Base-by-base conservation (phyloP, 2,113 vertebrate genomes). In the Noctilio leporinus region DNA sequence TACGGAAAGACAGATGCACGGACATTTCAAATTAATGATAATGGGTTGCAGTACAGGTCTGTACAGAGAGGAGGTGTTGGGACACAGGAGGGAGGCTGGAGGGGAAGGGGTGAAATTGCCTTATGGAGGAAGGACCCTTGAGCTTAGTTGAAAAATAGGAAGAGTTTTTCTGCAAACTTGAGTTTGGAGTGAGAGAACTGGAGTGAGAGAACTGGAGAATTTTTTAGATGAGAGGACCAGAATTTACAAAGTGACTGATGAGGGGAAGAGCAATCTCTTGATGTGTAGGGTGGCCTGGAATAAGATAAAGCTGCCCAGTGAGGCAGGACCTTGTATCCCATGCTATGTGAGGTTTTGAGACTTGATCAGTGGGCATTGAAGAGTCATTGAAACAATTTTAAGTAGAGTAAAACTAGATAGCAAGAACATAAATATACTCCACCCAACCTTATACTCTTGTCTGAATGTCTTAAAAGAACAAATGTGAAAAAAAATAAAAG, bases 391-490 rank as follows among this genome's bases (percentile, higher is more conserved):
- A 86, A 33, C 40, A 77, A 10, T 95, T 96, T 49, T 86, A 55
- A 81, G 75, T 47, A 33, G 84, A 38, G 40, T 82, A 38, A 87
- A 87, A 59, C 12, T 11, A 78, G 40, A 59, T 22, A 81, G 45
- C 19, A 49, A 91, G 45, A 95, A 85, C 7, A 53, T 73, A 86
- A 93, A 65, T 81, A 15, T 47, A 43, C 7, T 51, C 26, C 22
- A 15, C 47, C 10, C 10, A 57, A 33, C 51, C 17, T 87, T 93
- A 84, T 20, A 11, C 70, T 35, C 55, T 90, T 89, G 4, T 88
- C 30, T 83, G 65, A 95, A 57, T 81, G 65, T 80, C 43, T 96
- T 62, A 84, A 80, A 77, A 77, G 51, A 70, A 85, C 65, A 93
- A 75, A 45, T 62, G 4, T 91, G 28, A 14, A 11, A 26, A 11